phyloP scores from a whole-genome alignment of 2,888 invertebrate genomes.

The Dusona sp. region DNA sequence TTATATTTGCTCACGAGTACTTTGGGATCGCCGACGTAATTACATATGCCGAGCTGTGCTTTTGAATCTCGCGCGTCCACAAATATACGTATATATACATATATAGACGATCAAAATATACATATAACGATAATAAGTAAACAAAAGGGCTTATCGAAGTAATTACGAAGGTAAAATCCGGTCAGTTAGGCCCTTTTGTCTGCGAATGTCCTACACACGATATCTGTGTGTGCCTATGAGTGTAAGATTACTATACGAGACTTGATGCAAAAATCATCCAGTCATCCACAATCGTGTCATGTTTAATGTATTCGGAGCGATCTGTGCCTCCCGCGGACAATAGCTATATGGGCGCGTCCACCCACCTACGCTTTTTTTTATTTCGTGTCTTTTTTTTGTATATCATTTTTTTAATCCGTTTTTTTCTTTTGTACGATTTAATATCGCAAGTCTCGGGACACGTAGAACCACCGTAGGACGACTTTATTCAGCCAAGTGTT shows the following conservation, averaged over 20 bases:
- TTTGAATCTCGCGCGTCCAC: constrained; percentile 52
- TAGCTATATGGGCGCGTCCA: constrained; percentile 78
- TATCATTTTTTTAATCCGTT: constrained; percentile 17
- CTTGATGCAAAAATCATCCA: constrained; percentile 75
- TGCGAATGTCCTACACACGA: background rate
- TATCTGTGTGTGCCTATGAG: background rate
- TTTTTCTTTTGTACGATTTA: constrained; percentile 65
- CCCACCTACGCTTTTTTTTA: constrained; percentile 72
- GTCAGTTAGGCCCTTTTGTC: constrained; percentile 6
- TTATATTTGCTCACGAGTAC: constrained; percentile 66
- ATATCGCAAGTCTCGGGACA: constrained; percentile 78
- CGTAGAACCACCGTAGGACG: background rate
- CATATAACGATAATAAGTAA: background rate
- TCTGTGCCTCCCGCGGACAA: constrained; percentile 73
- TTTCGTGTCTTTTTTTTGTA: constrained; percentile 47
- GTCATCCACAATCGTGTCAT: constrained; percentile 76
- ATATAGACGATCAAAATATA: background rate
- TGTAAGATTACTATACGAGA: constrained; percentile 69
- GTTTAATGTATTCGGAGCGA: constrained; percentile 80
- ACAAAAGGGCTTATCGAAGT: background rate
- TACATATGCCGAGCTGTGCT: constrained; percentile 75
- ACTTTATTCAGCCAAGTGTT: background rate
- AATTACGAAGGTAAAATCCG: background rate
- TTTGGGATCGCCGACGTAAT: constrained; percentile 74
- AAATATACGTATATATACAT: background rate